Conservation (phyloP, 2,888 invertebrate species). For the Phaonia tiefii region DNA sequence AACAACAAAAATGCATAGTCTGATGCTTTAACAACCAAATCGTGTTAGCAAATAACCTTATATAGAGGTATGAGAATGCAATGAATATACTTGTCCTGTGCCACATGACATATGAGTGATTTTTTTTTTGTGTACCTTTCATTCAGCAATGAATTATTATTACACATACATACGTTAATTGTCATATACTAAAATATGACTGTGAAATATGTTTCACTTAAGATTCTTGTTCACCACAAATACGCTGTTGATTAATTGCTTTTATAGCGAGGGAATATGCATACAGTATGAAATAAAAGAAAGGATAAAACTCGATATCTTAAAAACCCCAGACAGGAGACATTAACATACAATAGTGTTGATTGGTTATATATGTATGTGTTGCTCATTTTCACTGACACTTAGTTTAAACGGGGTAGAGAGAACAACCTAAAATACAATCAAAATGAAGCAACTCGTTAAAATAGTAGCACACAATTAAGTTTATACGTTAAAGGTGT, state of each 20-base stretch:
- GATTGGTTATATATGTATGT: background rate
- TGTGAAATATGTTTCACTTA: background rate
- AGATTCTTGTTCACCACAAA: background rate
- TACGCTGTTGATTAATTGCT: conserved; percentile 20
- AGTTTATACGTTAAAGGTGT: background rate
- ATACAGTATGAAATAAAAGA: background rate
- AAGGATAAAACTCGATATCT: no score
- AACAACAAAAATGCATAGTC: background rate
- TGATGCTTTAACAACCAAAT: no score
- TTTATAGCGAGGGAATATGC: background rate
- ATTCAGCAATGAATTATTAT: conserved; percentile 31
- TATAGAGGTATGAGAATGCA: no score
- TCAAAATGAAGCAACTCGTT: background rate
- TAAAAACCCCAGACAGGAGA: no score
- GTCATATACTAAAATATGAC: background rate
- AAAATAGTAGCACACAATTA: background rate
- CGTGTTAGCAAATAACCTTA: no score
- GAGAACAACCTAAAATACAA: background rate
- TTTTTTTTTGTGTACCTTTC: no score
- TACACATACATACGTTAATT: conserved; percentile 29
- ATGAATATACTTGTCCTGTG: no score
- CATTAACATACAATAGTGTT: no score
- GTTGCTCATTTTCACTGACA: background rate
- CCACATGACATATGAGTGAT: conserved; percentile 44
- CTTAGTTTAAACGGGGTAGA: background rate